phyloP scores from a whole-genome alignment of 2,888 invertebrate species.

The Melieria omissa region DNA sequence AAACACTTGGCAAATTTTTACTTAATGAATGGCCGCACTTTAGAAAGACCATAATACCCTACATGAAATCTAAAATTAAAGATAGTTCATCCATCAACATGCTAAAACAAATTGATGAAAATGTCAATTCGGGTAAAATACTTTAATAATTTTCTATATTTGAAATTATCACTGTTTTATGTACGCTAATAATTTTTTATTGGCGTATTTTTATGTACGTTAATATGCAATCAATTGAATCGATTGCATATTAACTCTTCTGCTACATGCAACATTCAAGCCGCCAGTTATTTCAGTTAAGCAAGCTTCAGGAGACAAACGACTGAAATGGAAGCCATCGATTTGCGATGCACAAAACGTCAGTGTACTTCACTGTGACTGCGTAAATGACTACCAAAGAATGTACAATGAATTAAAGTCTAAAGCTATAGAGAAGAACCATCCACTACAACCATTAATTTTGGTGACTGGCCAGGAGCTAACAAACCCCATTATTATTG shows the following conservation, averaged over 20 bases:
- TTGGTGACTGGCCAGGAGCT: conserved; percentile 16
- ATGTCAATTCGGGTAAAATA: neutral
- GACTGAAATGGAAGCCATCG: conserved; percentile 35
- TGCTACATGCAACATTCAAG: conserved; percentile 33
- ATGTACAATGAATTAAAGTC: conserved; percentile 18
- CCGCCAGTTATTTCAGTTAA: conserved; percentile 29
- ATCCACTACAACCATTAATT: conserved; percentile 14
- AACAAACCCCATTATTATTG: neutral
- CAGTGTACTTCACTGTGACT: conserved; percentile 30
- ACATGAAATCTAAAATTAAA: conserved; percentile 24
- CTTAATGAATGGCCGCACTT: conserved; percentile 10
- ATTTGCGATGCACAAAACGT: conserved; percentile 37
- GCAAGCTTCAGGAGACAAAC: conserved; percentile 11
- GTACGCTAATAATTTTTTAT: no score
- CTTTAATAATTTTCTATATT: neutral
- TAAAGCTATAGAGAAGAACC: conserved; percentile 17
- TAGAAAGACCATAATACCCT: neutral
- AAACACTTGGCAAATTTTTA: neutral
- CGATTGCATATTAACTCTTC: conserved; percentile 20
- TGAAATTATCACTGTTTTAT: neutral
- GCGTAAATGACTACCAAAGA: conserved; percentile 23
- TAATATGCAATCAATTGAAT: conserved; percentile 33
- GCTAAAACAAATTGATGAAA: conserved; percentile 7
- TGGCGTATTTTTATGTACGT: no score
- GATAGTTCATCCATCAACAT: neutral